Evolutionary conservation across 2,888 invertebrate genomes (phyloP), one percentile per base, ranked within the genome.

Genomic region (Trimorus sp.): DNA sequence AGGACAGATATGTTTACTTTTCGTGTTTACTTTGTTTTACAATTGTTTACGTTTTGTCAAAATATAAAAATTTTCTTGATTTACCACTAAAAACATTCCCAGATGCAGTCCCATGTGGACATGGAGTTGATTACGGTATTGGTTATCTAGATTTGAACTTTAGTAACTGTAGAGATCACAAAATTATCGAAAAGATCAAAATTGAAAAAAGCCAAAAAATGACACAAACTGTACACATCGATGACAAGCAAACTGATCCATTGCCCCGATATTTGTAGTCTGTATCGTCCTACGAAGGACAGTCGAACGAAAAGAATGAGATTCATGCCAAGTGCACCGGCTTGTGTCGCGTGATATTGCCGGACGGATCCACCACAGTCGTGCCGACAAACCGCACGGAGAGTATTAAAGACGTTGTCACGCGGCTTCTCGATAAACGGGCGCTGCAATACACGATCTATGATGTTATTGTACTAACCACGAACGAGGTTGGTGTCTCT

Each of bases 281-380:
- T 83, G 88, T 88, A 82, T 90, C 90, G 88, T 92, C 92, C 87
- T 91, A 86, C 83, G 92, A 92, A 86, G 91, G 92, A 86, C 91
- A 90, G 79, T 89, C 89, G 81, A 91, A 89, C 83, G 91, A 91
- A 89, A 91, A 89, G 86, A 91, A 89, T 89, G 91, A 91, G 75
- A 87, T 87, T 86, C 91, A 90, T 81, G 85, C 89, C 87, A 92
- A 92, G 88, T 91, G 91, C 85, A 89, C 91, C 83, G 92, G 92
- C 79, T 90, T 97, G 40, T 97, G 97, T 90, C 95, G 98, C 84
- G 97, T 99, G 80, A 95, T 97, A 88, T 93, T 99, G 80, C 97
- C 97, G 1, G 98, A 98, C 92, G 96, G 97, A 60, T 97, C 98
- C 77, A 98, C 98, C 3, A 98, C 98, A 0, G 98, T 98, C 85